Conservation (phyloP, 2,888 invertebrate species). For the Aphodius granarius region DNA sequence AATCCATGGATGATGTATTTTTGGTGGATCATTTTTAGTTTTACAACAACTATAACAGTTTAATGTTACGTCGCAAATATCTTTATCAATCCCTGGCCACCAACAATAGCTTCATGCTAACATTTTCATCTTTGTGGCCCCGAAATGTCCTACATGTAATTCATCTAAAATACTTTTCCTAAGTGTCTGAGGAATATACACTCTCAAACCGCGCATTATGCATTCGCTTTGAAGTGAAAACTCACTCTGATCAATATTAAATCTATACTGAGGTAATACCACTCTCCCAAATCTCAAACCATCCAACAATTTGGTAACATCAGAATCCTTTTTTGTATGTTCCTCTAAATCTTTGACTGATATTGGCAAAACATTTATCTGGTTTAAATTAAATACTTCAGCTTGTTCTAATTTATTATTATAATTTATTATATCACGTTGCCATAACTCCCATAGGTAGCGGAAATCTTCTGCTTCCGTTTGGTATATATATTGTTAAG, state of each 20-base stretch:
- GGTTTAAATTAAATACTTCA: background rate
- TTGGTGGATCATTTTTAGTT: background rate
- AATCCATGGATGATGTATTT: background rate
- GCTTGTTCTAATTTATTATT: background rate
- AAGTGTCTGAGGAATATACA: slow-evolving; percentile 8
- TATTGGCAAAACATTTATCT: slow-evolving; percentile 16
- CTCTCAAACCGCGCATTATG: slow-evolving; percentile 8
- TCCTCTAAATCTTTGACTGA: slow-evolving; percentile 5
- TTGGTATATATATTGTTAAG: too few relatives aligned
- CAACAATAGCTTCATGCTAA: slow-evolving; percentile 25
- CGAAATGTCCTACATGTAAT: slow-evolving; percentile 19
- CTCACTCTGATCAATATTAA: slow-evolving; percentile 14
- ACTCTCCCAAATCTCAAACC: background rate
- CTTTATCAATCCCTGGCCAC: slow-evolving; percentile 26
- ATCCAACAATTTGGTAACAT: slow-evolving; percentile 16
- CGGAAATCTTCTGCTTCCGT: too few relatives aligned
- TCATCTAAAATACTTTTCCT: slow-evolving; percentile 17
- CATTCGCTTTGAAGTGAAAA: slow-evolving; percentile 12
- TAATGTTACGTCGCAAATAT: slow-evolving; percentile 7
- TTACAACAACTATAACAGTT: background rate
- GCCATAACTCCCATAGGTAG: too few relatives aligned
- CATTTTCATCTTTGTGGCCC: slow-evolving; percentile 15
- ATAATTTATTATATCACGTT: too few relatives aligned
- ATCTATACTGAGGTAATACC: background rate
- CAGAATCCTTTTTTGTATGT: slow-evolving; percentile 9